Conservation (phyloP, 2,797 vertebrate genomes). For the Micromesistius poutassou region DNA sequence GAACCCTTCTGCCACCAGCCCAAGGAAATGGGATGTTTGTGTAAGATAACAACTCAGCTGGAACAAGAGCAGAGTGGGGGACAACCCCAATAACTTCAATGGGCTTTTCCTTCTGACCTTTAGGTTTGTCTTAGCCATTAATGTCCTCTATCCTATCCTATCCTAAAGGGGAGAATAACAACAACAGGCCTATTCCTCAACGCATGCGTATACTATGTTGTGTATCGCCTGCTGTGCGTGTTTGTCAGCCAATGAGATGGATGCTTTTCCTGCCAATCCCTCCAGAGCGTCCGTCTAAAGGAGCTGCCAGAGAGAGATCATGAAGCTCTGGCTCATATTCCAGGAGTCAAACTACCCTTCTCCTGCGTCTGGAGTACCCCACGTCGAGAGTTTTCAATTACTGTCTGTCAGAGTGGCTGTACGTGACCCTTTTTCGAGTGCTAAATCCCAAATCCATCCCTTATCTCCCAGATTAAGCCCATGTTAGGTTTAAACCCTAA, state of each 20-base stretch:
- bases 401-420: constrained; percentile 41
- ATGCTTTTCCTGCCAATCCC: constrained; percentile 18
- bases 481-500: constrained; percentile 65
- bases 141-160: not conserved
- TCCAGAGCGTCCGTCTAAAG: not conserved
- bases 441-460: constrained; percentile 68
- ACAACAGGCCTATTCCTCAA: not conserved
- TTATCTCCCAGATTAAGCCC: constrained; percentile 72
- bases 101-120: constrained; percentile 20
- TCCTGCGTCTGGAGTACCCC: constrained; percentile 29
- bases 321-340: constrained; percentile 31
- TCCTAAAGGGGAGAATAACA: no score
- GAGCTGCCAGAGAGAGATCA: not conserved
- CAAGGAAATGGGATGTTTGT: constrained; percentile 32
- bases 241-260: not conserved
- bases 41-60: constrained; percentile 51
- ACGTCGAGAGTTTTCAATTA: constrained; percentile 44
- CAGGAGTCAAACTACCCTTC: constrained; percentile 30
- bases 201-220: not conserved
- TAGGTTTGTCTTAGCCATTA: not conserved
- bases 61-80: constrained; percentile 48
- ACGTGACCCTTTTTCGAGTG: constrained; percentile 65
- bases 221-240: not conserved
- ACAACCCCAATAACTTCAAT: constrained; percentile 46
- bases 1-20: constrained; percentile 51